Evolutionary conservation across 1,140 invertebrate genomes (phyloP).

Genomic region (Nasonia giraulti): DNA sequence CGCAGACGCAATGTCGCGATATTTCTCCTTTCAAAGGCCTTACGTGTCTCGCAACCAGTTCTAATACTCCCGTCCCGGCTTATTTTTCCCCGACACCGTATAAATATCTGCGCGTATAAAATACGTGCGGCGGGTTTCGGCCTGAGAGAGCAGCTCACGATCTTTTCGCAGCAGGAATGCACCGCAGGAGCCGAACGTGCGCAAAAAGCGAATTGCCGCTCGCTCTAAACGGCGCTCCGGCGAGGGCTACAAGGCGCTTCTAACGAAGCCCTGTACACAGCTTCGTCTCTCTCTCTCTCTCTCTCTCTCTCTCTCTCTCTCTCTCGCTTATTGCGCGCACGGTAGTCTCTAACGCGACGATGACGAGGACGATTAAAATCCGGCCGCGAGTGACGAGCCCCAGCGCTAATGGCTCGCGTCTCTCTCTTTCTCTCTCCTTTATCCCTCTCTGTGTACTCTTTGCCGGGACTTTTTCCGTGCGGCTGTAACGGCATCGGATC

Average conservation of each 20-base stretch:
- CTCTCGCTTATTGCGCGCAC: not conserved
- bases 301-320: not conserved
- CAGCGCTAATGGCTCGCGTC: conserved; percentile 17
- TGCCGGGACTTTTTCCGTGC: not conserved
- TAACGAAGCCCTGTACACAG: not conserved
- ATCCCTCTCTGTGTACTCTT: not conserved
- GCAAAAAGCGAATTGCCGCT: not conserved
- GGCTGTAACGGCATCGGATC: not conserved
- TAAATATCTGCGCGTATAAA: not conserved
- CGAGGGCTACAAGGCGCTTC: not conserved
- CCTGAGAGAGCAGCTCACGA: not conserved
- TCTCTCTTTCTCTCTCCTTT: conserved; percentile 6
- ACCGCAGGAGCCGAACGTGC: not conserved
- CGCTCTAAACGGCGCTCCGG: not conserved
- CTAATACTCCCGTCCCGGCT: too few relatives aligned
- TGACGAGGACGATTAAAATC: conserved; percentile 40
- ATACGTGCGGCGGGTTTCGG: not conserved
- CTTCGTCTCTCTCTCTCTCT: not conserved
- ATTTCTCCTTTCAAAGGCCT: too few relatives aligned
- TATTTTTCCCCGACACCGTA: too few relatives aligned
- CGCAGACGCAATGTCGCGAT: too few relatives aligned
- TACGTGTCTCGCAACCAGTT: too few relatives aligned
- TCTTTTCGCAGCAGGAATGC: not conserved
- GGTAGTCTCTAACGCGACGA: conserved; percentile 14
- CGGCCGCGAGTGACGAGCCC: not conserved